A percentile compares a stretch with the other conserved stretches of the same genome.
phyloP scores from a whole-genome alignment of 2,888 invertebrate genomes.

The Steinernema scapterisci region DNA sequence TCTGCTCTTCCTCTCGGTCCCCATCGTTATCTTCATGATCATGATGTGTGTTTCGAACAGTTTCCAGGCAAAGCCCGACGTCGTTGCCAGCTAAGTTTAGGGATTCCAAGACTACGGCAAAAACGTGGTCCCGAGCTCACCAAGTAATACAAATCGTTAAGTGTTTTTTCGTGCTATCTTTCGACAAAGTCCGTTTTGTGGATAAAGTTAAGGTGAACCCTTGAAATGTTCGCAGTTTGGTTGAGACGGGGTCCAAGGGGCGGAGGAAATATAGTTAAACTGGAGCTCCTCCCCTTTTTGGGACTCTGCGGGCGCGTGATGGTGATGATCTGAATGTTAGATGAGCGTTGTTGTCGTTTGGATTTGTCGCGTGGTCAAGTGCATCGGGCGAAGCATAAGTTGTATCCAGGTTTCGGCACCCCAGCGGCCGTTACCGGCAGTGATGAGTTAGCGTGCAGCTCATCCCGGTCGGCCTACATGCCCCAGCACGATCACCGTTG shows the following conservation, averaged over 20 bases:
- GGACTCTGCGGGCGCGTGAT: slow-evolving; percentile 10
- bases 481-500: slow-evolving; percentile 9
- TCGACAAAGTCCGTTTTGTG: no score
- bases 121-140: no score
- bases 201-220: no score
- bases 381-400: background rate
- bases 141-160: no score
- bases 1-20: slow-evolving; percentile 19
- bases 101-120: no score
- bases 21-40: slow-evolving; percentile 29
- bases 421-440: background rate
- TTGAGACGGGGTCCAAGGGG: slow-evolving; percentile 11
- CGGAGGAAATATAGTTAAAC: slow-evolving; percentile 30
- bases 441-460: slow-evolving; percentile 22
- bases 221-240: no score
- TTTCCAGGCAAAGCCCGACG: slow-evolving; percentile 1
- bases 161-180: no score
- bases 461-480: slow-evolving; percentile 10
- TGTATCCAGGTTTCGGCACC: background rate
- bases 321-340: slow-evolving; percentile 31
- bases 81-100: no score
- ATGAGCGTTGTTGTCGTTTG: slow-evolving; percentile 33
- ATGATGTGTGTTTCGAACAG: slow-evolving; percentile 29
- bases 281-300: slow-evolving; percentile 1
- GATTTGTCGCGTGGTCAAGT: slow-evolving; percentile 29